Evolutionary conservation across 2,888 invertebrate genomes (phyloP).

Genomic region (Hydraecia micacea): DNA sequence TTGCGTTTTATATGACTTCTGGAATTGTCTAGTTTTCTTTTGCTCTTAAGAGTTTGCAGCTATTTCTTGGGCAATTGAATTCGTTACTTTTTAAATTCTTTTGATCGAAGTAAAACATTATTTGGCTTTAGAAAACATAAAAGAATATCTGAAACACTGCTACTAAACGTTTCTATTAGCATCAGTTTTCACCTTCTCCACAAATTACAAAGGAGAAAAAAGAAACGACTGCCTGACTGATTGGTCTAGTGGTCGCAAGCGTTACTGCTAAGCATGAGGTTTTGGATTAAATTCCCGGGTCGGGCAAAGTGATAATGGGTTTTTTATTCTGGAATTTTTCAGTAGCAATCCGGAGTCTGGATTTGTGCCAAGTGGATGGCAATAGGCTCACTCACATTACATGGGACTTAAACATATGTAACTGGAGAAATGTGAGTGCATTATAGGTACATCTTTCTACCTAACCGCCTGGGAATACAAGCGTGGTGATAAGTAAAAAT

Average conservation of each 20-base stretch:
- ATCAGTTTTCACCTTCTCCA: not conserved
- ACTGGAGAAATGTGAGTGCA: not conserved
- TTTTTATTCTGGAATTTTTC: too few relatives aligned
- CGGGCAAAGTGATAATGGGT: too few relatives aligned
- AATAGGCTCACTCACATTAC: too few relatives aligned
- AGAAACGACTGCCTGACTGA: too few relatives aligned
- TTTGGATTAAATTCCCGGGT: not conserved
- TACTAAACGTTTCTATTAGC: too few relatives aligned
- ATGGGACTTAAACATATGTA: not conserved
- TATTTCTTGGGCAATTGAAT: conserved; percentile 13
- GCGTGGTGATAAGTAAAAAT: too few relatives aligned
- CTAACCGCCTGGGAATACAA: too few relatives aligned
- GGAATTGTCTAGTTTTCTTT: conserved; percentile 28
- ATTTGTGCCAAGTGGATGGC: too few relatives aligned
- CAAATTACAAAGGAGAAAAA: not conserved
- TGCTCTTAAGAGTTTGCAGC: not conserved
- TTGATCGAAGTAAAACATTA: not conserved
- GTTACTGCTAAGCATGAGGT: too few relatives aligned
- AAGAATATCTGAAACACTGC: not conserved
- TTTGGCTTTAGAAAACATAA: not conserved
- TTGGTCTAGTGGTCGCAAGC: not conserved
- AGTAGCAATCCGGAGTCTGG: too few relatives aligned
- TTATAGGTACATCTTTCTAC: too few relatives aligned
- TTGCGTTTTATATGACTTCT: conserved; percentile 21
- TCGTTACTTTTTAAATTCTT: not conserved